Evolutionary conservation across 2,888 invertebrate genomes (phyloP).

Genomic region (Synergus itoensis): DNA sequence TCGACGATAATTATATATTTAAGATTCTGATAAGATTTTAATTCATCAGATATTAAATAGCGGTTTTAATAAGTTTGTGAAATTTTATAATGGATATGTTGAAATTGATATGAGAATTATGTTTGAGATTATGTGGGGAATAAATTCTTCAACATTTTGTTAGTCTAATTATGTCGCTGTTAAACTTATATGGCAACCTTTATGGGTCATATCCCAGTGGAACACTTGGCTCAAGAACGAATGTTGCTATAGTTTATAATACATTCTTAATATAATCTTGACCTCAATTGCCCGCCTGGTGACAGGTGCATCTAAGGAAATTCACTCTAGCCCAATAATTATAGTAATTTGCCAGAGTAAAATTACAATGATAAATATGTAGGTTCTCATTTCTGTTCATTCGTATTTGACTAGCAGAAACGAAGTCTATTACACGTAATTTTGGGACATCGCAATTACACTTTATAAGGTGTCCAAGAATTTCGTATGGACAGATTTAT

Average conservation of each 20-base stretch:
- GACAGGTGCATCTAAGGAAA: not conserved
- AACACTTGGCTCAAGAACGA: not conserved
- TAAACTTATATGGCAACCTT: conserved; percentile 2
- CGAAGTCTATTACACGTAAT: not conserved
- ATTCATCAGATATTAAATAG: not conserved
- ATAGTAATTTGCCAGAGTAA: not conserved
- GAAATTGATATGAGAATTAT: no score
- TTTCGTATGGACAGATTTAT: not conserved
- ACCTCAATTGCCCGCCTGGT: not conserved
- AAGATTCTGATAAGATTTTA: not conserved
- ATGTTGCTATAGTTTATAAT: not conserved
- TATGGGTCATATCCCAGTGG: conserved; percentile 12
- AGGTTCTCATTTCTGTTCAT: not conserved
- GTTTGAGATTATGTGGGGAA: no score
- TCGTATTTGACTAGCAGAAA: not conserved
- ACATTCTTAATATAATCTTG: conserved; percentile 1
- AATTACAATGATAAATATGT: not conserved
- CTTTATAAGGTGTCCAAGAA: not conserved
- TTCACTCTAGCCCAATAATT: not conserved
- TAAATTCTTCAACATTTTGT: not conserved
- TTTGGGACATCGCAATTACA: not conserved
- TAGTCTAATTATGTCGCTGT: not conserved
- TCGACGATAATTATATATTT: not conserved
- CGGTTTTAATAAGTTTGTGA: not conserved
- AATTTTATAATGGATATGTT: not conserved